A percentile compares a stretch with the other conserved stretches of the same genome.
Conservation (phyloP, 2,113 vertebrate species). For the Bubo blakistoni region DNA sequence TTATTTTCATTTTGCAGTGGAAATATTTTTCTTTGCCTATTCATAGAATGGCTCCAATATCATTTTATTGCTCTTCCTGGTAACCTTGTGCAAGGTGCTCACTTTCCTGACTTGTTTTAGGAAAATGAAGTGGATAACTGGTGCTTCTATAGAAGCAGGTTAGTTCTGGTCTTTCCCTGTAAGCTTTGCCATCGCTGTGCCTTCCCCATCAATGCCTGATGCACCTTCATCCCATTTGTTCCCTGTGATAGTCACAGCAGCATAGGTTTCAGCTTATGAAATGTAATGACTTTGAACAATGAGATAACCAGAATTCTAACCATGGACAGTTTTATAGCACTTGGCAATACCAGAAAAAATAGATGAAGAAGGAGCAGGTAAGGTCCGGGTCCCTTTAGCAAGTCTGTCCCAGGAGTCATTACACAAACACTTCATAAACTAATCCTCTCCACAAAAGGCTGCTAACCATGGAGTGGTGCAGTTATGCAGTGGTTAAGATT, state of each 20-base stretch:
- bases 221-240: not conserved
- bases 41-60: not conserved
- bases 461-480: not conserved
- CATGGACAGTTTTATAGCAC: not conserved
- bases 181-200: not conserved
- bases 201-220: not conserved
- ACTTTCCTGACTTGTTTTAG: not conserved
- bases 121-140: not conserved
- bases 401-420: not conserved
- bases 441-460: not conserved
- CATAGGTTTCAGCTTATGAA: not conserved
- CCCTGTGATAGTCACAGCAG: too few species aligned
- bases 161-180: not conserved
- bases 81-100: not conserved
- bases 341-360: not conserved
- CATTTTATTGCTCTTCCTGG: not conserved
- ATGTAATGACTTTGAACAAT: not conserved
- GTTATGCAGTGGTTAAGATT: not conserved
- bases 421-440: fast-evolving
- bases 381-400: not conserved
- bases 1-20: not conserved
- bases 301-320: not conserved
- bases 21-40: not conserved
- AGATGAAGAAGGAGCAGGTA: not conserved
- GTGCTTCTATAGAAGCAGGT: not conserved